Base-by-base conservation (phyloP, 2,888 invertebrate species). In the Pedicia rivosa region DNA sequence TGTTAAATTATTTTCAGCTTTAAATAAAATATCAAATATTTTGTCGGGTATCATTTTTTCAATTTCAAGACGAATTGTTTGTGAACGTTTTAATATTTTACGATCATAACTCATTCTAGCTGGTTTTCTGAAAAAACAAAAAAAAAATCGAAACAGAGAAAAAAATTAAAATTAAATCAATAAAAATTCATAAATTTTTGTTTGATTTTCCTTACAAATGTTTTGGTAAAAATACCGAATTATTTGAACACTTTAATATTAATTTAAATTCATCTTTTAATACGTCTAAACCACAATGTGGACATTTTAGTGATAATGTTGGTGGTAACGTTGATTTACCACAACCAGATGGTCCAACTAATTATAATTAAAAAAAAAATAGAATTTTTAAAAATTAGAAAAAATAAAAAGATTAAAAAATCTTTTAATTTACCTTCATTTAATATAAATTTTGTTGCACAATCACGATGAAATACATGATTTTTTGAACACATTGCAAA, bases 401-500 rank as follows among this genome's bases (percentile, higher is more conserved):
- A n/a, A n/a, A n/a, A n/a, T n/a, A n/a, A n/a, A n/a, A n/a, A n/a
- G n/a, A n/a, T n/a, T n/a, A n/a, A n/a, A n/a, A n/a, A n/a, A n/a
- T n/a, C n/a, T n/a, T n/a, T n/a, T n/a, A n/a, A n/a, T n/a, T n/a
- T n/a, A n/a, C n/a, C n/a, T n/a, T n/a, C n/a, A 44, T 55, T 60
- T 5, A 61, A 48, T 31, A 60, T 54, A 40, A 54, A 57, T 35
- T 59, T 60, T 38, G 57, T 56, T 10, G 78, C 78, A 52, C 91
- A 91, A 38, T 79, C 78, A 38, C 76, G 63, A 62, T 91, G 91
- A 59, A 82, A 90, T 45, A 84, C 72, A 59, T 91, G 91, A 14
- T 73, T 70, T 39, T 70, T 63, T 35, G 70, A 68, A 57, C 91
- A 92, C 48, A 83, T 77, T 49, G 77, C 71, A 64, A 90, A 91